Evolutionary conservation across 92 coral and sea anemone genomes (phyloP), one percentile per base, ranked within the genome.

Genomic region (Bergia sp.): DNA sequence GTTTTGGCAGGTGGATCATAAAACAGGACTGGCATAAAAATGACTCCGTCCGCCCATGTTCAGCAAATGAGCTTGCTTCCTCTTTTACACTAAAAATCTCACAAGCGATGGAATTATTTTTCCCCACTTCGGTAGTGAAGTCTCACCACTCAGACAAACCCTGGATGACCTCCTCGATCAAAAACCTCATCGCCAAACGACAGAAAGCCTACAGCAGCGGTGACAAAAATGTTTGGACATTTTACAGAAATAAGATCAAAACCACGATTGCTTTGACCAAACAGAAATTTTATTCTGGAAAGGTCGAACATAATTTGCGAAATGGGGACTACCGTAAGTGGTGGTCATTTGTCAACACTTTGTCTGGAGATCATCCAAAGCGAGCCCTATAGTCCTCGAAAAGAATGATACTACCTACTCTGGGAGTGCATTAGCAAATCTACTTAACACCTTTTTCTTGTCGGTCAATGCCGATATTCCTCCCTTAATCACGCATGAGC

Each of bases 1-100:
- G 43, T 15, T 89, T 89, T 38, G 91, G 83, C 40, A 49, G 91
- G 57, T 89, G 88, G 91, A 36, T 67, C 39, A 49, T n/a, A 6
- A 45, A 36, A 13, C 87, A 89, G 15, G 57, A 45, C 55, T 76
- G 80, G 80, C 1, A 18, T 41, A 11, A 76, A 40, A 41, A 12
- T 53, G 38, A 40, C 38, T 23, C 37, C 38, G 15, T 36, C 80
- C 37, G 43, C 53, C 53, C 55, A 6, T 57, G 65, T 57, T 5
- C 57, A 76, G 80, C 20, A 29, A 41, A 42, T 76, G 57, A 41
- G 20, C 53, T 42, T 40, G 57, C 80, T 43, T 79, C 66, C 53
- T 79, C 83, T 50, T 79, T 79, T 50, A 79, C 45, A 37, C 53
- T 7, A 79, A 23, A 79, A 42, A 43, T 79, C 55, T 43, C 83